Base-by-base conservation (phyloP, 35 echinoderm and acorn worm genomes). In the Heliocidaris erythrogramma region DNA sequence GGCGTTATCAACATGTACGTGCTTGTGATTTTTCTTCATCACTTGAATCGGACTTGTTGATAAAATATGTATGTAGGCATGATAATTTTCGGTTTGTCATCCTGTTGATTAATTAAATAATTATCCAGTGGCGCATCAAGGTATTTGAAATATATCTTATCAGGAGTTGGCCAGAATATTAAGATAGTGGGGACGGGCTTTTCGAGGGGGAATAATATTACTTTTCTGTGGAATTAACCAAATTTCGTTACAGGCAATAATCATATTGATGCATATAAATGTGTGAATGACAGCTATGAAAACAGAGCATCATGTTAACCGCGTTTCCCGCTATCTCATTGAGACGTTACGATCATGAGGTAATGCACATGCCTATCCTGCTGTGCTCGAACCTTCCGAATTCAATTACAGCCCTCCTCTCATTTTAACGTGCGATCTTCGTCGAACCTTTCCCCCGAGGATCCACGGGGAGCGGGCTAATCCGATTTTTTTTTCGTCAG, bases 361-460 rank as follows among this genome's bases (percentile, higher is more conserved):
- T 89, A 47, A 89, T 89, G 87, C 31, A 89, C 29, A 89, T 9
- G 87, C 30, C 87, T 42, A 13, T 89, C 14, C 31, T 89, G 12
- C 87, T 89, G 87, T 89, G 24, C 65, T 27, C 18, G 12, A 89
- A 32, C 87, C 47, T 13, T 89, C 87, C 32, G 42, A 89, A 89
- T 89, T 89, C 31, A 89, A 89, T 89, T 89, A 78, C 7, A 89
- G 10, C 0, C 47, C 87, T 47, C 31, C 31, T 13, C 11, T 89
- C 87, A 27, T 89, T 30, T 27, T 89, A 89, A 89, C 87, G 87
- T 89, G 87, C 87, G 87, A 89, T 89, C 87, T 32, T 89, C 87
- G 31, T 48, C 87, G 47, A 89, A 89, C 14, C 9, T 78, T 78
- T 42, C 5, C 32, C 32, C 30, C 31, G 7, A 9, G 31, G 87